Base-by-base conservation (phyloP, 1,140 invertebrate genomes). In the Batillaria attramentaria region DNA sequence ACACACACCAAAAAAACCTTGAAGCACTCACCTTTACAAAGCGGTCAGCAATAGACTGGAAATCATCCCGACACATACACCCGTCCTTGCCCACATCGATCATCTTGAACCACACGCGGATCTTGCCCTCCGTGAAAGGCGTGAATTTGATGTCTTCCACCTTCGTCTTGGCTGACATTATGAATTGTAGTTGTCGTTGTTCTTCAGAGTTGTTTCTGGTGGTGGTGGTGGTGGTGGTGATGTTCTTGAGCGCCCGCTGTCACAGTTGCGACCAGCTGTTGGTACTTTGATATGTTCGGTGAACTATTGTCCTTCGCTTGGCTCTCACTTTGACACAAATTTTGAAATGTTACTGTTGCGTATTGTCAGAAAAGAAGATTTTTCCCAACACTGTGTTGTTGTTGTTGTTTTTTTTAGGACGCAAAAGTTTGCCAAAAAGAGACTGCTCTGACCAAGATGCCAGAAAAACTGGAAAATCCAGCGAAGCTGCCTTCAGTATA, bases 71-170 rank as follows among this genome's bases (percentile, higher is more conserved):
- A 33, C 72, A 72, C 79, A 77, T 77, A 70, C 41, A 77, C 0
- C 79, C 79, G n/a, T 80, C 75, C 18, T 62, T 76, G 65, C 35
- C 69, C 4, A 72, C 73, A 54, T 80, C 79, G 42, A 77, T 77
- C 79, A 80, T 80, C 39, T 77, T 70, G 69, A 80, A 80, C 74
- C 79, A 80, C 46, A 73, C 74, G 4, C 79, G 33, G 6, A 80
- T 72, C 35, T 80, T 80, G 54, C 73, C 73, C 2, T 75, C 73
- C 35, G 73, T 75, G 54, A 75, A 75, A 10, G 54, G 37, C 2
- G 73, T 75, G 57, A 75, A 42, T n/a, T 75, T 16, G 42, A 75
- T 42, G 1, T 75, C 73, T 10, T 60, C 73, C 20, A 31, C 37
- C 62, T 54, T 50, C 8, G 57, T 62, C 1, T 24, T 62, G 10